Evolutionary conservation across 2,888 invertebrate genomes (phyloP).

Genomic region (Aproaerema taeniolella): DNA sequence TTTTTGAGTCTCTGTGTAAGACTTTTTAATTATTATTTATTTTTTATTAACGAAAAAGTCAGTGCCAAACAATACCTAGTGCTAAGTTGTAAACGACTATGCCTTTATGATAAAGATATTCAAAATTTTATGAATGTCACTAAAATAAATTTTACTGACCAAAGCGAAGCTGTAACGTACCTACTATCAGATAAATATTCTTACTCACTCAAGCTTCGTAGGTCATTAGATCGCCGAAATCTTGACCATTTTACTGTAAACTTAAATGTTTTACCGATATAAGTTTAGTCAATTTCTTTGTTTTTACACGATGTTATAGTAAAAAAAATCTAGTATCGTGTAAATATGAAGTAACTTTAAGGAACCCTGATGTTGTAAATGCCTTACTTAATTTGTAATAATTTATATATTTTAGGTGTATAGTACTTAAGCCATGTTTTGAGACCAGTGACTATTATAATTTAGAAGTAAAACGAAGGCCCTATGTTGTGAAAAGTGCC

Average conservation of each 20-base stretch:
- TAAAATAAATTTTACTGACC: slow-evolving; percentile 48
- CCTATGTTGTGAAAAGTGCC: slow-evolving; percentile 51
- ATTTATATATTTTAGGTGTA: slow-evolving; percentile 78
- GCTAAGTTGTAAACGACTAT: slow-evolving; percentile 70
- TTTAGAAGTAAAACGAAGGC: slow-evolving; percentile 66
- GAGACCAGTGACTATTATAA: slow-evolving; percentile 77
- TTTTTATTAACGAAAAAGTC: slow-evolving; percentile 53
- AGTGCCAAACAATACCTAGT: slow-evolving; percentile 76
- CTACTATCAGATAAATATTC: slow-evolving; percentile 16
- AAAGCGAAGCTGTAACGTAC: slow-evolving; percentile 49
- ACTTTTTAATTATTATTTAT: slow-evolving; percentile 51
- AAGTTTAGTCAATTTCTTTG: slow-evolving; percentile 74
- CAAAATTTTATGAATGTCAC: slow-evolving; percentile 52
- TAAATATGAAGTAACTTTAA: slow-evolving; percentile 67
- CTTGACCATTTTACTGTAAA: slow-evolving; percentile 74
- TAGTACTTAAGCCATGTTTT: slow-evolving; percentile 78
- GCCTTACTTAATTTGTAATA: slow-evolving; percentile 78
- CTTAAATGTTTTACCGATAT: slow-evolving; percentile 72
- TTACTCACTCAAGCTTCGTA: slow-evolving; percentile 45
- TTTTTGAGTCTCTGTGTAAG: slow-evolving; percentile 51
- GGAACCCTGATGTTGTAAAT: slow-evolving; percentile 75
- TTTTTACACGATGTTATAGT: slow-evolving; percentile 69
- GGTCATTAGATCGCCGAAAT: slow-evolving; percentile 74
- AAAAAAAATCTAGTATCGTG: slow-evolving; percentile 59
- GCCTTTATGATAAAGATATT: slow-evolving; percentile 59